phyloP scores from a whole-genome alignment of 2,888 invertebrate genomes.

The Anoplius nigerrimus region DNA sequence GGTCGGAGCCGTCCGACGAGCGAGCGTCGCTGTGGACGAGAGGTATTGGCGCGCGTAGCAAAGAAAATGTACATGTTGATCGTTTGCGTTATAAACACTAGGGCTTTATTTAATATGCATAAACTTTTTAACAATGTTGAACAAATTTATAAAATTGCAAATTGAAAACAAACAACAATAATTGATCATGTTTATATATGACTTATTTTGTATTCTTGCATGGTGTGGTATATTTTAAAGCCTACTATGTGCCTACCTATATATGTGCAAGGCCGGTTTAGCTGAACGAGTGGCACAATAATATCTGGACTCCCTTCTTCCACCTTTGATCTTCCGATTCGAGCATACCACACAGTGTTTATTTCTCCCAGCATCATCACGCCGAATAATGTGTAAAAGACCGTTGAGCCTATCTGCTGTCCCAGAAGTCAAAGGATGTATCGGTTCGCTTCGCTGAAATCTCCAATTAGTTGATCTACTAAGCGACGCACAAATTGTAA shows the following conservation, averaged over 20 bases:
- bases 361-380: slow-evolving; percentile 20
- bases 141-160: too few relatives aligned
- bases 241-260: too few relatives aligned
- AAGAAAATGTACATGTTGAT: too few relatives aligned
- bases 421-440: slow-evolving; percentile 20
- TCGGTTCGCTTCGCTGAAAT: slow-evolving; percentile 28
- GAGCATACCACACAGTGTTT: slow-evolving; percentile 26
- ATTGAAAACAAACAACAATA: too few relatives aligned
- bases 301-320: slow-evolving; percentile 20
- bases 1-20: too few relatives aligned
- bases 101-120: too few relatives aligned
- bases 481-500: slow-evolving; percentile 29
- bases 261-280: slow-evolving; percentile 14
- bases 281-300: slow-evolving; percentile 10
- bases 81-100: too few relatives aligned
- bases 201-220: slow-evolving; percentile 4
- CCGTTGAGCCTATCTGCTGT: slow-evolving; percentile 27
- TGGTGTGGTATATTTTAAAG: slow-evolving; percentile 11
- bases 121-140: too few relatives aligned
- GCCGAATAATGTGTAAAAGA: slow-evolving; percentile 25
- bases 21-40: too few relatives aligned
- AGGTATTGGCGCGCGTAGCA: too few relatives aligned
- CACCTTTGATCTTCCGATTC: slow-evolving; percentile 17
- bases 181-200: not conserved
- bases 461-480: slow-evolving; percentile 29